Evolutionary conservation across 1,140 invertebrate species (phyloP), one percentile per base, ranked within the genome.

Genomic region (Lethocerus indicus): DNA sequence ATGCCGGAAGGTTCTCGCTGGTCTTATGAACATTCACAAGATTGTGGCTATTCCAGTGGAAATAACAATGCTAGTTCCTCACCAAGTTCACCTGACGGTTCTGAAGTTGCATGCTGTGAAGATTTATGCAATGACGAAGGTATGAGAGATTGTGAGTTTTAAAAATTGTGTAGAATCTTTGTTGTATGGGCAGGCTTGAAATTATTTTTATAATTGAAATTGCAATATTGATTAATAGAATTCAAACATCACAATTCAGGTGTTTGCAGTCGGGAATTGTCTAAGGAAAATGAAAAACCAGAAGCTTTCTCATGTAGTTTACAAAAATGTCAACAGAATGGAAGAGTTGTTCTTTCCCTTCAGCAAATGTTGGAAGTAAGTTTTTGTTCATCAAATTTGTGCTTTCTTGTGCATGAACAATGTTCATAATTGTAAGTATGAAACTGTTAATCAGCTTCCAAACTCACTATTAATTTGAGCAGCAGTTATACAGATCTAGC

Each of bases 31-130:
- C 74, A 75, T 57, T 79, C 76, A n/a, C 80, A 81, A 60, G 85
- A 89, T 63, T 86, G 79, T 61, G 84, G 84, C 27, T 88, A 87
- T 49, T 56, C 55, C 3, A 58, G 54, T 56, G 56, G 53, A n/a
- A 56, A 58, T 41, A 54, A 48, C 25, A 47, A 42, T 42, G 75
- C 74, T 56, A 73, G 71, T 20, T 63, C 68, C 28, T 75, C 73
- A 50, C 65, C 78, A 26, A 83, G 79, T 59, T 83, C 83, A 12
- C 82, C 83, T 0, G 83, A 86, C 59, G 83, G 83, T 21, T 87
- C 83, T 0, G 85, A 87, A 61, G 74, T 87, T 28, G 85, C 83
- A 0, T 87, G 84, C 65, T 84, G 78, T 1, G 84, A 87, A 59
- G 78, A 78, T 27, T 83, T 81, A 61, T 87, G 84, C 60, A 81